Evolutionary conservation across 2,888 invertebrate species (phyloP).

Genomic region (Brachyptera risi): DNA sequence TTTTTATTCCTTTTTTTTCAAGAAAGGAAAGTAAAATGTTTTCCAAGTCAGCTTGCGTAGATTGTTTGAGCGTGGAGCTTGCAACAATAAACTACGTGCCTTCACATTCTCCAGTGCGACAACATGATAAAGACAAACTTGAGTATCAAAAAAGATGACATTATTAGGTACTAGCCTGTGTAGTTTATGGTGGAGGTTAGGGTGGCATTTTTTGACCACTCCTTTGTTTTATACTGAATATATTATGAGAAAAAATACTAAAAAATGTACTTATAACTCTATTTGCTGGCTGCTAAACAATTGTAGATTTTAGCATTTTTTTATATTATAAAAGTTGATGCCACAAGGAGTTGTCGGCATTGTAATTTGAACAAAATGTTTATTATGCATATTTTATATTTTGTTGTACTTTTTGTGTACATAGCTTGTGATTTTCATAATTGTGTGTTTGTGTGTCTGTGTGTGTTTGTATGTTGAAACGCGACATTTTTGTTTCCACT

Average conservation of each 20-base stretch:
- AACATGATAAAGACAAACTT: too few species aligned
- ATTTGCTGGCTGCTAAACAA: conserved; percentile 4
- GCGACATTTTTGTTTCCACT: too few species aligned
- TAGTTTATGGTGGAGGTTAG: conserved; percentile 18
- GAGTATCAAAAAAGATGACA: not conserved
- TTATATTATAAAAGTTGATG: not conserved
- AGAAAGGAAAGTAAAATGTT: not conserved
- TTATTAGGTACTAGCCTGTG: not conserved
- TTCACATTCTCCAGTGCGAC: too few species aligned
- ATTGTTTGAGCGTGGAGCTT: not conserved
- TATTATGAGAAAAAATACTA: not conserved
- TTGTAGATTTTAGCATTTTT: not conserved
- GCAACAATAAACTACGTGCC: not conserved
- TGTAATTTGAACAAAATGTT: conserved; percentile 1
- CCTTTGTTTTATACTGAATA: conserved; percentile 19
- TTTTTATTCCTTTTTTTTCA: not conserved
- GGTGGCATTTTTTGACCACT: conserved; percentile 14
- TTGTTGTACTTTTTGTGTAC: conserved; percentile 19
- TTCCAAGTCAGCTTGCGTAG: too few species aligned
- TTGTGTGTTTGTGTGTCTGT: conserved; percentile 5
- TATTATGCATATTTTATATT: conserved; percentile 19
- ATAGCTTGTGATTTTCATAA: conserved; percentile 20
- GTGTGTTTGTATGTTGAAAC: too few species aligned
- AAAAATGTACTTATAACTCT: conserved; percentile 13
- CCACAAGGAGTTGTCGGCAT: not conserved